Evolutionary conservation across 2,797 vertebrate genomes (phyloP).

Genomic region (Peromyscus eremicus): DNA sequence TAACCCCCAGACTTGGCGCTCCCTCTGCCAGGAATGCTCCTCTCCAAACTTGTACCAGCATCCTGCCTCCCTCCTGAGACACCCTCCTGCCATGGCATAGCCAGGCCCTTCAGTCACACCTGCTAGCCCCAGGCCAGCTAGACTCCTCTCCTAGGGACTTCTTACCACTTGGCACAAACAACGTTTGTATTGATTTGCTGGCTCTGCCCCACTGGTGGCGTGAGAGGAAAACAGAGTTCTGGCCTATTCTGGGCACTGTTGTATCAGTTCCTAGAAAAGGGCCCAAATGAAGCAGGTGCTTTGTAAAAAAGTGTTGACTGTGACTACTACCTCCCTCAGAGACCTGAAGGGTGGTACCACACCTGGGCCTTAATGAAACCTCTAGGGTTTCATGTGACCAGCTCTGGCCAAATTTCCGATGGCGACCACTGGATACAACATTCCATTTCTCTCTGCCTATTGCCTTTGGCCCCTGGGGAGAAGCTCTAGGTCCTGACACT

Average conservation of each 20-base stretch:
- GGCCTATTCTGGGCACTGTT: background rate
- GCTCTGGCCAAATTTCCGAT: background rate
- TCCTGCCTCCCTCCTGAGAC: background rate
- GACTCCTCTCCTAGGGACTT: background rate
- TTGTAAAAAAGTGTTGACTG: background rate
- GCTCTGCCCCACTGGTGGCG: background rate
- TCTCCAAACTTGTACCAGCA: background rate
- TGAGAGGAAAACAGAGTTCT: background rate
- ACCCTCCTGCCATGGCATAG: background rate
- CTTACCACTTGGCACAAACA: background rate
- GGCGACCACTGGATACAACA: background rate
- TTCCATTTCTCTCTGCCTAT: background rate
- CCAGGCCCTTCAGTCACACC: background rate
- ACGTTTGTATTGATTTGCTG: background rate
- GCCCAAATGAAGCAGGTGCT: background rate
- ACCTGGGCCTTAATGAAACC: background rate
- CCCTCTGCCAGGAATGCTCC: background rate
- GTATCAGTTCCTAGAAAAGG: slow-evolving; percentile 2
- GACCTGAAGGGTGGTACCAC: background rate
- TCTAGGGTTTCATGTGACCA: background rate
- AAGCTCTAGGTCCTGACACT: background rate
- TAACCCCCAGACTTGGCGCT: background rate
- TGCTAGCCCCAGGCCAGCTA: background rate
- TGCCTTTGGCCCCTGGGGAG: background rate
- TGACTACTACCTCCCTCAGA: background rate